Evolutionary conservation across 2,113 vertebrate genomes (phyloP).

Genomic region (Eleginops maclovinus): DNA sequence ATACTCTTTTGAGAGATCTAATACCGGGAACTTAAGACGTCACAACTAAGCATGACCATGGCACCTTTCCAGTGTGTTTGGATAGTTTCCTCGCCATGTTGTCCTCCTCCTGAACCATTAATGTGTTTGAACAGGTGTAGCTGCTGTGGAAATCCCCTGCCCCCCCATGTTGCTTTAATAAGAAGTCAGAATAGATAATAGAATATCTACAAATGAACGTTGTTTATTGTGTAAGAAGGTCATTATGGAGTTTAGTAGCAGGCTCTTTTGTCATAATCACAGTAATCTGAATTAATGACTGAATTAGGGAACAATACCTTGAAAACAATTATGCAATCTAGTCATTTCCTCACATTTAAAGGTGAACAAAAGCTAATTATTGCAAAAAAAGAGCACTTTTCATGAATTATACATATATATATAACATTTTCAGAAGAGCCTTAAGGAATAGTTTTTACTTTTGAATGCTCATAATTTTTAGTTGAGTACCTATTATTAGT

Average conservation of each 20-base stretch:
- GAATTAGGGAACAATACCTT: neutral
- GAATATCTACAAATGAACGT: constrained; percentile 17
- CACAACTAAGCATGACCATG: constrained; percentile 26
- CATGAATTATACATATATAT: neutral
- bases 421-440: too few species aligned
- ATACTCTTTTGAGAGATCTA: constrained; percentile 9
- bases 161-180: constrained; percentile 17
- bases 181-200: neutral
- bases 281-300: neutral
- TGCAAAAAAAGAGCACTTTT: too few species aligned
- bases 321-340: neutral
- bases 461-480: neutral
- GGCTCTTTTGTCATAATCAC: neutral
- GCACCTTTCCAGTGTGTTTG: constrained; percentile 58
- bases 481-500: neutral
- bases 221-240: constrained; percentile 1
- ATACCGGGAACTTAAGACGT: constrained; percentile 43
- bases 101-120: constrained; percentile 49
- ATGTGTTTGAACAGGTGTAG: constrained; percentile 74
- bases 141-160: constrained; percentile 73
- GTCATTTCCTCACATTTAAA: too few species aligned
- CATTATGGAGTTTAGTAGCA: neutral
- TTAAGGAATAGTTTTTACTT: neutral
- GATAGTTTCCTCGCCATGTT: constrained; percentile 58
- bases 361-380: neutral